Evolutionary conservation across 2,888 invertebrate species (phyloP), one percentile per base, ranked within the genome.

Genomic region (Lasioglossum figueresi): DNA sequence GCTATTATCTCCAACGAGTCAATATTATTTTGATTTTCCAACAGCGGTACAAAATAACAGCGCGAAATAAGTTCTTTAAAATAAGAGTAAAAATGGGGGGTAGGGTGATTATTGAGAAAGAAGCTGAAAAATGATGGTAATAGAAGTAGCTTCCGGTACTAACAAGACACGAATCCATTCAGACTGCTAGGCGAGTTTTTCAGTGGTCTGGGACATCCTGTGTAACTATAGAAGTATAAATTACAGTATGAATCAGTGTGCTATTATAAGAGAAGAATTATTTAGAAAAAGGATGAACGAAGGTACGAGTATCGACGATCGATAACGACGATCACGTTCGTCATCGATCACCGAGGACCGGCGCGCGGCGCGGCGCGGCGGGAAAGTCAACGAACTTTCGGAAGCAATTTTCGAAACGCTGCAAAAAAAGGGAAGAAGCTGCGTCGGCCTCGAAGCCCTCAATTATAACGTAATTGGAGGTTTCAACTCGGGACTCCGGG

Each of bases 391-490:
- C 73, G 89, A 89, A 89, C 88, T 82, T 84, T 76, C 76, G 52
- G 74, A 84, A 68, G 83, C 48, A 79, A 89, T 89, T 85, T 84
- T 88, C 79, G 80, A 82, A 84, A 88, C 76, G 48, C 71, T 12
- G 43, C 73, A 78, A 81, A 80, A 63, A 80, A 81, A 70, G 78
- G 68, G 66, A 66, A 66, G 34, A 83, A 73, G 68, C 74, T 48
- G 52, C 63, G 70, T 84, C 73, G 75, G 48, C 76, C 52, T 27
- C 68, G 70, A n/a, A 59, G 8, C 81, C 83, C 84, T 78, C 86
- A 80, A 89, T 89, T 88, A 89, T 79, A 80, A 89, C 19, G 88
- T 84, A 89, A 89, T 89, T 86, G 84, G 83, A 59, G 82, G 84
- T 84, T 86, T 76, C 83, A 68, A 79, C 34, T 56, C 23, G 68